These are phyloP conservation scores for Luffia ferchaultella DNA, from an alignment of 2,888 invertebrate genomes.

Conservation along the genomic window DNA sequence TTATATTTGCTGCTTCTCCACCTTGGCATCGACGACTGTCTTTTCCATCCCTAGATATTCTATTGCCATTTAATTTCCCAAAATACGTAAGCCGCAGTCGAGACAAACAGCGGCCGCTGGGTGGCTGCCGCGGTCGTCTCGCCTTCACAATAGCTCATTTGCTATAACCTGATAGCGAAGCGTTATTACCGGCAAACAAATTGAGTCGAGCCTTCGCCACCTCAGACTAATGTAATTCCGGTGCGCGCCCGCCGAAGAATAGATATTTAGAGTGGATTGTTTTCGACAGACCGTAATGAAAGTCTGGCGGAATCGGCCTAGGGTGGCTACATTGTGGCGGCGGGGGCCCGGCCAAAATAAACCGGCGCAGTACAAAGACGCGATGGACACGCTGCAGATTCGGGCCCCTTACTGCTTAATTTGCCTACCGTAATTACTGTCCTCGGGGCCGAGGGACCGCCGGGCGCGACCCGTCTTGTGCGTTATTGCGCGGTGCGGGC, in stretches of 20 bases:
- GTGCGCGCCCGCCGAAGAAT: slow-evolving; percentile 62
- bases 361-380: slow-evolving; percentile 46
- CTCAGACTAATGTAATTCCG: slow-evolving; percentile 67
- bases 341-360: slow-evolving; percentile 60
- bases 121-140: slow-evolving; percentile 27
- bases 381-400: slow-evolving; percentile 44
- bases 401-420: slow-evolving; percentile 63
- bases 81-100: not conserved
- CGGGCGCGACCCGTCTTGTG: slow-evolving; percentile 58
- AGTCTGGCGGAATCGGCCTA: slow-evolving; percentile 63
- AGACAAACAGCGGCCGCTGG: not conserved
- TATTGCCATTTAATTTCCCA: no score
- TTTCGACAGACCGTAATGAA: slow-evolving; percentile 68
- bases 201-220: slow-evolving; percentile 67
- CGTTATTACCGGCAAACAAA: slow-evolving; percentile 64
- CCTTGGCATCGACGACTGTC: slow-evolving; percentile 30
- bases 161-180: slow-evolving; percentile 62
- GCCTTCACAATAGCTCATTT: slow-evolving; percentile 62
- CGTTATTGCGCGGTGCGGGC: slow-evolving; percentile 62
- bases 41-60: slow-evolving; percentile 1
- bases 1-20: slow-evolving; percentile 51
- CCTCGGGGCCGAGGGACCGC: slow-evolving; percentile 57
- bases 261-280: slow-evolving; percentile 68
- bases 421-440: slow-evolving; percentile 69
- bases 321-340: slow-evolving; percentile 63